Base-by-base conservation (phyloP, 2,797 vertebrate genomes). In the Naso thynnoides region DNA sequence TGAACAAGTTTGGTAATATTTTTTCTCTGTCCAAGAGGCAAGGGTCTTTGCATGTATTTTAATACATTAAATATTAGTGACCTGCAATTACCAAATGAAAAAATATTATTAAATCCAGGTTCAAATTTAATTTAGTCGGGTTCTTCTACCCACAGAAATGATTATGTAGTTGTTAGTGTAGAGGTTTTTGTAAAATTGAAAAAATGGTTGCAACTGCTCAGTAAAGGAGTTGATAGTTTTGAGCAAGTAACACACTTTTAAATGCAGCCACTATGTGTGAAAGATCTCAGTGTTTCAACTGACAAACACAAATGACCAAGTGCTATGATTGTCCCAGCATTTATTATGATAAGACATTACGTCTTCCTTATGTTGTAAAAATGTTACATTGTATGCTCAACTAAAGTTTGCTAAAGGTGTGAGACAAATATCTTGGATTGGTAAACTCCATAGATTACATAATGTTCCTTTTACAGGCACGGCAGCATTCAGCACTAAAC, bases 361-460 rank as follows among this genome's bases (percentile, higher is more conserved):
- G 8, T 36, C 33, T 36, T 36, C 33, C 33, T 36, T 9, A 36
- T 13, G 9, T 36, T n/a, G n/a, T n/a, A 7, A 38, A 53, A 66
- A 53, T 71, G 44, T 33, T 36, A 38, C 2, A 29, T 23, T 39
- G 7, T 10, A 3, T 60, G 10, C 10, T 64, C 9, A 76, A 48
- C 54, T 33, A 14, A 3, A 66, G 11, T 42, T 39, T 41, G n/a
- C 21, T 29, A 16, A 56, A 70, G 13, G 33, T 64, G 38, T 27
- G 63, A 48, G 66, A 53, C 65, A 63, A 66, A 70, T 61, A 7
- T 24, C 52, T 65, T 3, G 8, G 16, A 0, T 70, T 57, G 70
- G 52, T 76, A 47, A 64, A 52, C 24, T 18, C 74, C 16, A 69
- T 27, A 64, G 47, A 82, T 80, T 54, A n/a, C 5, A 10, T 76